These are phyloP conservation scores for Drosophila sordidula DNA, from an alignment of 2,888 invertebrate genomes.

Conservation along the genomic window DNA sequence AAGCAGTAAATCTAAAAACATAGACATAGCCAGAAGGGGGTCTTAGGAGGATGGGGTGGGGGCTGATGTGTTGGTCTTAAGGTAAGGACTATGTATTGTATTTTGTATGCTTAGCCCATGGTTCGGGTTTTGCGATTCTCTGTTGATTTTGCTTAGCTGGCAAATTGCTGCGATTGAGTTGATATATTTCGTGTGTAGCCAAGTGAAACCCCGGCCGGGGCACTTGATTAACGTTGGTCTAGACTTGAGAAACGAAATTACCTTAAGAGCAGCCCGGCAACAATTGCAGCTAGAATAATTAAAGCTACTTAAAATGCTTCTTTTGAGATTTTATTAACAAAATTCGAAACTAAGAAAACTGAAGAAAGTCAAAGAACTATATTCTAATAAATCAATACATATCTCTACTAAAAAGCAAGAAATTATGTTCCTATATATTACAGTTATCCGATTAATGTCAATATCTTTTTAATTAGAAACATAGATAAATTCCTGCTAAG, in stretches of 20 bases:
- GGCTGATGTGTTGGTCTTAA: background rate
- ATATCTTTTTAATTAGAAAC: too few relatives aligned
- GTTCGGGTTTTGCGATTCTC: slow-evolving; percentile 21
- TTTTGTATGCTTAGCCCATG: slow-evolving; percentile 12
- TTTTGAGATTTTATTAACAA: background rate
- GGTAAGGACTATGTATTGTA: slow-evolving; percentile 37
- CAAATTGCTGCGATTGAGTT: slow-evolving; percentile 55
- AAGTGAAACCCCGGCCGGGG: slow-evolving; percentile 17
- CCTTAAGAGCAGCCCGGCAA: background rate
- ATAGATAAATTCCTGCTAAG: too few relatives aligned
- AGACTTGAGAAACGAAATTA: slow-evolving; percentile 20
- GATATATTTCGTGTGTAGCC: slow-evolving; percentile 48
- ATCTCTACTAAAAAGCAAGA: too few relatives aligned
- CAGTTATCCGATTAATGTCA: too few relatives aligned
- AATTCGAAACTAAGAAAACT: background rate
- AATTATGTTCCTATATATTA: too few relatives aligned
- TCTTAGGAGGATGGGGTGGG: background rate
- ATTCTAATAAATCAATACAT: too few relatives aligned
- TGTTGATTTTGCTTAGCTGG: slow-evolving; percentile 47
- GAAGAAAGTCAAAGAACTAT: background rate
- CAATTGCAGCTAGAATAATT: slow-evolving; percentile 1
- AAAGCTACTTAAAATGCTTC: background rate
- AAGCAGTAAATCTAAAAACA: slow-evolving; percentile 73
- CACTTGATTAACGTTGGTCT: slow-evolving; percentile 34
- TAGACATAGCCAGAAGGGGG: slow-evolving; percentile 26